phyloP scores from a whole-genome alignment of 2,797 vertebrate genomes.

The Selene dorsalis region DNA sequence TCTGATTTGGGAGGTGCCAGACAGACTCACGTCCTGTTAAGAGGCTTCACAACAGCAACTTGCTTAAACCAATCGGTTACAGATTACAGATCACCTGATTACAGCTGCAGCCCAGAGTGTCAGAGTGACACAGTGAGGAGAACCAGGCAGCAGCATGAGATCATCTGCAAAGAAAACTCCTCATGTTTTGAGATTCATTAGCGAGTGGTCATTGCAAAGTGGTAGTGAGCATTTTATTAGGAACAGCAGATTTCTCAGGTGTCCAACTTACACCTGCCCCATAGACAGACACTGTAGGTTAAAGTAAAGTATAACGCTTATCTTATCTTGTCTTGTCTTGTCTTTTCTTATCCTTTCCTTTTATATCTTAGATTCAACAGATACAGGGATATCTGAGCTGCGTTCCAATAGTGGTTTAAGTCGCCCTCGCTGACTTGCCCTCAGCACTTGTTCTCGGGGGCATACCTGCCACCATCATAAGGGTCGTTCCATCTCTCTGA shows the following conservation, averaged over 20 bases:
- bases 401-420: too few species aligned
- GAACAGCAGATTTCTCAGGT: background rate
- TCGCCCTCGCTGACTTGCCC: too few species aligned
- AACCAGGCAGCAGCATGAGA: background rate
- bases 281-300: too few species aligned
- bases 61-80: slow-evolving; percentile 39
- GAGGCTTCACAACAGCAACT: slow-evolving; percentile 13
- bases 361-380: too few species aligned
- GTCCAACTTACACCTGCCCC: too few species aligned
- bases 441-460: too few species aligned
- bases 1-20: slow-evolving; percentile 45
- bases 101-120: slow-evolving; percentile 2
- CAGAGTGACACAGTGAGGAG: background rate
- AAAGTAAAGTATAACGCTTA: too few species aligned
- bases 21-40: slow-evolving; percentile 37
- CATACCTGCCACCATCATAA: too few species aligned
- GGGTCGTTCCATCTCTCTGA: too few species aligned
- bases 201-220: background rate
- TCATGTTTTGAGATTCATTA: background rate
- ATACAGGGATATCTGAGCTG: too few species aligned
- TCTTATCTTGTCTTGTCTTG: too few species aligned
- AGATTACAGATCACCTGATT: slow-evolving; percentile 40
- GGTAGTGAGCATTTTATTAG: background rate
- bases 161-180: background rate
- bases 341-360: too few species aligned